Conservation (phyloP, 2,113 vertebrate genomes). For the Eclectus roratus region DNA sequence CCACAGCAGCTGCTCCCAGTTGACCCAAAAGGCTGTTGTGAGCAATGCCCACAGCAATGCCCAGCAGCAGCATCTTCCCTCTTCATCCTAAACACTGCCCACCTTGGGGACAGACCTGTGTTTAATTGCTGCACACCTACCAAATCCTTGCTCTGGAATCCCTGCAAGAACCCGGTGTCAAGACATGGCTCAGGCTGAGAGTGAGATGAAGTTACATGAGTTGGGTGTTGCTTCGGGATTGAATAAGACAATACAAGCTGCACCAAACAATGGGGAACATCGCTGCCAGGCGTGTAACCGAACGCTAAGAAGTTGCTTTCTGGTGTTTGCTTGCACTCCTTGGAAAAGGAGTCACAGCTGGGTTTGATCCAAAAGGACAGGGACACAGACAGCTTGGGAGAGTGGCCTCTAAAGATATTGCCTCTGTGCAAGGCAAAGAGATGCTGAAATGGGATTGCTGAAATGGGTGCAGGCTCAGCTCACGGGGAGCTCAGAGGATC, state of each 20-base stretch:
- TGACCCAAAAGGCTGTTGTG: not conserved
- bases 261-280: not conserved
- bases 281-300: not conserved
- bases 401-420: not conserved
- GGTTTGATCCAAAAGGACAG: not conserved
- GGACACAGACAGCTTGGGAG: not conserved
- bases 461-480: not conserved
- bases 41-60: not conserved
- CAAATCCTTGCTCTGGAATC: not conserved
- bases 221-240: not conserved
- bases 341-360: not conserved
- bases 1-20: not conserved
- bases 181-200: not conserved
- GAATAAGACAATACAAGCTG: not conserved
- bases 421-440: not conserved
- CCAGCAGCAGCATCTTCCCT: not conserved
- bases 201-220: not conserved
- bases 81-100: not conserved
- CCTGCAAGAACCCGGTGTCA: not conserved
- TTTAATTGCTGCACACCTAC: not conserved
- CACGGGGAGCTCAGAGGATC: fast-evolving
- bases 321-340: not conserved
- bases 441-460: not conserved
- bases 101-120: not conserved
- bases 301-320: not conserved